These are phyloP conservation scores for Nothobranchius furzeri DNA, from an alignment of 2,113 vertebrate genomes.

Conservation along the genomic window DNA sequence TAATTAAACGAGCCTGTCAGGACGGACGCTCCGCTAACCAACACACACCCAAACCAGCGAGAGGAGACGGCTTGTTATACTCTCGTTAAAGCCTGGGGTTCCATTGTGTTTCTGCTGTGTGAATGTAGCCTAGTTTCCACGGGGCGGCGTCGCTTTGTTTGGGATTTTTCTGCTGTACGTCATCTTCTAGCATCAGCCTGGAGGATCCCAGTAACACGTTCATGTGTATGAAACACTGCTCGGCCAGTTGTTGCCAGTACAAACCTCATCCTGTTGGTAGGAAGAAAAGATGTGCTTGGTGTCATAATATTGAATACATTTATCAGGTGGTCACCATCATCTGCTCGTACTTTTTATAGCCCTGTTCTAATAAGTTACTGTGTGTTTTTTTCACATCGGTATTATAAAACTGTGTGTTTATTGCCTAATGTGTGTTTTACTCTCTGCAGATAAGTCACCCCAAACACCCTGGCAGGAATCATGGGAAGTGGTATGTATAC, in stretches of 20 bases:
- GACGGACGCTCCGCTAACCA: not conserved
- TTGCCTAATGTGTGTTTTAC: conserved; percentile 27
- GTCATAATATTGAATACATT: not conserved
- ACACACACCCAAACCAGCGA: not conserved
- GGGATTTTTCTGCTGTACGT: conserved; percentile 8
- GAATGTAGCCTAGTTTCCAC: not conserved
- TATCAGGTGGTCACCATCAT: too few species aligned
- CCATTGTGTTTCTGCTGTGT: not conserved
- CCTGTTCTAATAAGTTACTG: too few species aligned
- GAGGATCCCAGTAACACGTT: conserved; percentile 31
- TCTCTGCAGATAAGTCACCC: conserved; percentile 45
- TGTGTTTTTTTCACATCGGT: too few species aligned
- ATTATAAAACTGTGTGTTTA: not conserved
- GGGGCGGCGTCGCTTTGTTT: conserved; percentile 47
- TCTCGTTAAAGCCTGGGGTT: not conserved
- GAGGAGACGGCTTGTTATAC: too few species aligned
- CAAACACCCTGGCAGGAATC: conserved; percentile 60
- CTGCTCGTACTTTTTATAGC: too few species aligned
- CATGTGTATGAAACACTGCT: conserved; percentile 14
- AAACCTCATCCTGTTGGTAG: not conserved
- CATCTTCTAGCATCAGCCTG: conserved; percentile 26
- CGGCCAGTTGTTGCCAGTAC: not conserved
- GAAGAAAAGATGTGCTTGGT: not conserved
- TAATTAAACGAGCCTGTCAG: conserved; percentile 38
- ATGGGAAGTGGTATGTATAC: conserved; percentile 77